Evolutionary conservation across 2,888 invertebrate genomes (phyloP), one percentile per base, ranked within the genome.

Genomic region (Lordiphosa fenestrarum): DNA sequence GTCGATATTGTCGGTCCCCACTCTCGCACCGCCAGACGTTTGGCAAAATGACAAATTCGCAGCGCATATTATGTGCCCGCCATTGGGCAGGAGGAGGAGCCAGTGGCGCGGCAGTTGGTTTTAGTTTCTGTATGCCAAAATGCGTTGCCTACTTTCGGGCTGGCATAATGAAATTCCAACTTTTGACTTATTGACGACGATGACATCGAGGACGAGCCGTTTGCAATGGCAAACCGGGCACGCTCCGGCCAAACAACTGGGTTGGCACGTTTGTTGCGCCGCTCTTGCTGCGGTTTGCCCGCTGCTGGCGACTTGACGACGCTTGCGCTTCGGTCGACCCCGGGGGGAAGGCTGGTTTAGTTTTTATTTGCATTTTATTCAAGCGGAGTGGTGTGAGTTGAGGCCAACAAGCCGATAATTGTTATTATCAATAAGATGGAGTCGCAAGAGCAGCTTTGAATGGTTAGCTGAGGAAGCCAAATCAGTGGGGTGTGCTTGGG

Each of bases 31-130:
- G 66, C 63, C 50, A 54, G 61, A 66, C 65, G 70, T 75, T 80
- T 87, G 84, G 87, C 85, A 87, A 84, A 82, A 84, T 87, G 86
- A 87, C 85, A 87, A 85, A 87, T 86, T 80, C 71, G 68, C 74
- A 66, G 59, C 69, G 72, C 70, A 69, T 52, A 57, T 69, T 77
- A 77, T 73, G 68, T 58, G 64, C 42, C 21, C 19, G n/a, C 33
- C 13, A 15, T 15, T 4, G 37, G 42, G 13, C 30, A 30, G 10
- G 5, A n/a, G 21, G 56, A 33, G 57, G 30, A 38, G 49, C 50
- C 44, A 33, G 73, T 82, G 71, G 82, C 81, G 58, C 35, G 58
- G 53, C 66, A 58, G 38, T 62, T 57, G 66, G 84, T 64, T 80
- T 66, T 80, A 80, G 85, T 80, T 85, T 69, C 57, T 68, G 84